Conservation (phyloP, 2,113 vertebrate species). For the Grantiella picta region DNA sequence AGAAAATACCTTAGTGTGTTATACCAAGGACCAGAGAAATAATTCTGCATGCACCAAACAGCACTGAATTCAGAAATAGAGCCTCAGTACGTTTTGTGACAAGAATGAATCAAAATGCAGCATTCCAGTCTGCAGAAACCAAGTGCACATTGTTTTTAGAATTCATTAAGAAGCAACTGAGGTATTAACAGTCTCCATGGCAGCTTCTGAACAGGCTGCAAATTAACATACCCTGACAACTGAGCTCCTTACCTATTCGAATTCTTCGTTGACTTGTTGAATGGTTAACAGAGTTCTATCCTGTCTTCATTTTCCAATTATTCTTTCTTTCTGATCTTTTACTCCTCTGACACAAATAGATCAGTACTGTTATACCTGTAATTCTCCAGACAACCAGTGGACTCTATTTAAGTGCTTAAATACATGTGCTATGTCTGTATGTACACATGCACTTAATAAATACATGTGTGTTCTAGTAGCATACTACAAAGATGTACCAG, state of each 20-base stretch:
- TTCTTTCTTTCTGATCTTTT: neutral
- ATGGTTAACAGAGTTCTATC: neutral
- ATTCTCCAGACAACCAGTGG: neutral
- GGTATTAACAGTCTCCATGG: neutral
- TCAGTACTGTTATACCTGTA: neutral
- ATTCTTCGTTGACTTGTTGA: neutral
- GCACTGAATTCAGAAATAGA: neutral
- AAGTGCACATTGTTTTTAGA: neutral
- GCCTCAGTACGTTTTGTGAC: neutral
- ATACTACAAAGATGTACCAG: neutral
- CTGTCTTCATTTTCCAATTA: neutral
- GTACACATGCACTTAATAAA: neutral
- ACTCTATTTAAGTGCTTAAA: neutral
- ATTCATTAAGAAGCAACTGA: conserved; percentile 24
- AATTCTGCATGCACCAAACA: neutral
- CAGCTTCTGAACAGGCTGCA: neutral
- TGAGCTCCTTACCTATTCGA: neutral
- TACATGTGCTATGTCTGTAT: neutral
- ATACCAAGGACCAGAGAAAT: neutral
- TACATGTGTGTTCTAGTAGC: neutral
- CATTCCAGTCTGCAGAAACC: neutral
- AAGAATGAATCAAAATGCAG: neutral
- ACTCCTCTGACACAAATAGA: neutral
- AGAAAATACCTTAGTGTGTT: neutral
- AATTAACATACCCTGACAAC: neutral